Percentiles rank a stretch among this genome's conserved stretches.
These are phyloP conservation scores for Pristionchus entomophagus DNA, from an alignment of 2,888 invertebrate genomes.

Conservation along the genomic window DNA sequence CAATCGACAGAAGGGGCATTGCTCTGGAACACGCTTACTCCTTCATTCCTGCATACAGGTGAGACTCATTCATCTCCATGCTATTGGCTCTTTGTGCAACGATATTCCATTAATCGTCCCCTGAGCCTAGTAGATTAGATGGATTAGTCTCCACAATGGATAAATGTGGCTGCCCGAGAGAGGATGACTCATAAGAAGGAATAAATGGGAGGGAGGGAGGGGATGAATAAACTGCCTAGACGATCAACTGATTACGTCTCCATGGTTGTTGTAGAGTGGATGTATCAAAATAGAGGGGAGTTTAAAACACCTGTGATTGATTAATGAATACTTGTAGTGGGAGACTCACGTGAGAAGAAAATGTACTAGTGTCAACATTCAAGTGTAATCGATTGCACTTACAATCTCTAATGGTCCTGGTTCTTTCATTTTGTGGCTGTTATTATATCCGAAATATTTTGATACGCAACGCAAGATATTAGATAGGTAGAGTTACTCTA, in stretches of 20 bases:
- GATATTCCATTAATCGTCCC: neutral
- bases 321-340: neutral
- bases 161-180: neutral
- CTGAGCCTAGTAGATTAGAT: neutral
- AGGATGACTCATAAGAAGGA: neutral
- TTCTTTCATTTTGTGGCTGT: too few species aligned
- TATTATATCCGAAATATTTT: too few species aligned
- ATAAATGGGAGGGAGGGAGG: too few species aligned
- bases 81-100: neutral
- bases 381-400: neutral
- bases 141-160: neutral
- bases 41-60: slow-evolving; percentile 41
- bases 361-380: neutral
- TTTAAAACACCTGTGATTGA: neutral
- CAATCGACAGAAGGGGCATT: slow-evolving; percentile 15
- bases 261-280: neutral
- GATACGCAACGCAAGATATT: too few species aligned
- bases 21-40: neutral
- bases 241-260: neutral
- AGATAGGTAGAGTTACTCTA: too few species aligned
- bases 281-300: neutral
- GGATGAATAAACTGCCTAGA: neutral
- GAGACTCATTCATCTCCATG: neutral
- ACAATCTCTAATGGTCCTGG: too few species aligned
- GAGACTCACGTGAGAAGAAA: neutral